Evolutionary conservation across 2,113 vertebrate species (phyloP).

Genomic region (Maccullochella peelii): DNA sequence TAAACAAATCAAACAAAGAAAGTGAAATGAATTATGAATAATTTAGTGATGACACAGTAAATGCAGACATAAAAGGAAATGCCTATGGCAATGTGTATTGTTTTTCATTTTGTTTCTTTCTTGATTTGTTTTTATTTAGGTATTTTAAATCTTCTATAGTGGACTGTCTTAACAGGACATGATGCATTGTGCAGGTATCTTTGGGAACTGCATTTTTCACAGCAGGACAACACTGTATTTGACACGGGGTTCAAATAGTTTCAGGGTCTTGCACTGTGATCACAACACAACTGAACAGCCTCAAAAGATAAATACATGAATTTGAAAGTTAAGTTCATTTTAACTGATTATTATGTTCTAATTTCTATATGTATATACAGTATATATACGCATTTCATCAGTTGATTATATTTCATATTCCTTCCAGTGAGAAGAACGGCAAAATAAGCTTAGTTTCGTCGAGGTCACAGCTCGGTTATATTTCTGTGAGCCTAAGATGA

Average conservation of each 20-base stretch:
- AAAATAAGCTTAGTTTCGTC: slow-evolving; percentile 45
- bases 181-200: slow-evolving; percentile 38
- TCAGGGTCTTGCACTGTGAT: slow-evolving; percentile 79
- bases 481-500: slow-evolving; percentile 20
- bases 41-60: not conserved
- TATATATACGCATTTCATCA: slow-evolving; percentile 29
- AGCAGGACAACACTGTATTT: slow-evolving; percentile 64
- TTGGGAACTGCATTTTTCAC: slow-evolving; percentile 44
- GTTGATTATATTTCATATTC: slow-evolving; percentile 34
- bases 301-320: slow-evolving; percentile 52
- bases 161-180: slow-evolving; percentile 28
- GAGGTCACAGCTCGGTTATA: slow-evolving; percentile 7
- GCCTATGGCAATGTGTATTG: not conserved
- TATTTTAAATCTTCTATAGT: slow-evolving; percentile 41
- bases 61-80: not conserved
- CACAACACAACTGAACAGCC: slow-evolving; percentile 76
- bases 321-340: slow-evolving; percentile 29
- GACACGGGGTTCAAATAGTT: slow-evolving; percentile 41
- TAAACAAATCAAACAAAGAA: slow-evolving; percentile 25
- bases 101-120: slow-evolving; percentile 1
- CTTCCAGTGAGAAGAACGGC: slow-evolving; percentile 33
- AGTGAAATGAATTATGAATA: not conserved
- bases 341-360: slow-evolving; percentile 19
- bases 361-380: too few relatives aligned
- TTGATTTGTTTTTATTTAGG: slow-evolving; percentile 13